These are phyloP conservation scores for Tromatobia lineatoria DNA, from an alignment of 2,888 invertebrate genomes.

Conservation along the genomic window DNA sequence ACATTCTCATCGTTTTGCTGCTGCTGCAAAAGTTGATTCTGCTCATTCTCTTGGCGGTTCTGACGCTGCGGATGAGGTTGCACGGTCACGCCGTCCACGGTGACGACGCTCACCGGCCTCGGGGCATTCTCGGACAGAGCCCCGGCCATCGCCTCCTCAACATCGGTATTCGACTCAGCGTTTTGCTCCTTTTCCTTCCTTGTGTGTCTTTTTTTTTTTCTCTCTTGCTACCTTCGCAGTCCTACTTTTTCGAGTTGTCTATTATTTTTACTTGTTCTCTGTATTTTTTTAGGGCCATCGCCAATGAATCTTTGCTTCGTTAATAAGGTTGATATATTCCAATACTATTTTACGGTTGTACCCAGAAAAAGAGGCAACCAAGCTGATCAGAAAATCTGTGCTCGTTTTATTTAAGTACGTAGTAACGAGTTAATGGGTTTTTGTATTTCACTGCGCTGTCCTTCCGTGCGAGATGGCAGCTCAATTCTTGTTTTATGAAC, in stretches of 20 bases:
- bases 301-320: background rate
- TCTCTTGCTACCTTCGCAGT: background rate
- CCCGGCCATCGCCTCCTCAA: conserved; percentile 83
- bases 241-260: background rate
- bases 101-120: conserved; percentile 83
- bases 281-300: background rate
- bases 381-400: background rate
- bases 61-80: conserved; percentile 63
- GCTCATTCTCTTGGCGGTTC: conserved; percentile 14
- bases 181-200: conserved; percentile 61
- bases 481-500: too few relatives aligned
- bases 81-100: conserved; percentile 78
- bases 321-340: background rate
- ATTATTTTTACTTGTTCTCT: background rate
- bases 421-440: background rate
- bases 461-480: background rate
- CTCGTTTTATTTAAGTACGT: background rate
- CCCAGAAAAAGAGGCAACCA: background rate
- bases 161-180: conserved; percentile 78
- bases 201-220: background rate
- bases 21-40: conserved; percentile 7
- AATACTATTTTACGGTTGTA: background rate
- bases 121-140: conserved; percentile 84
- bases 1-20: conserved; percentile 26
- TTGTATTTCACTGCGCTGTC: background rate